A percentile compares a stretch with the other conserved stretches of the same genome.
Evolutionary conservation across 2,797 vertebrate species (phyloP).

Genomic region (Trachurus trachurus): DNA sequence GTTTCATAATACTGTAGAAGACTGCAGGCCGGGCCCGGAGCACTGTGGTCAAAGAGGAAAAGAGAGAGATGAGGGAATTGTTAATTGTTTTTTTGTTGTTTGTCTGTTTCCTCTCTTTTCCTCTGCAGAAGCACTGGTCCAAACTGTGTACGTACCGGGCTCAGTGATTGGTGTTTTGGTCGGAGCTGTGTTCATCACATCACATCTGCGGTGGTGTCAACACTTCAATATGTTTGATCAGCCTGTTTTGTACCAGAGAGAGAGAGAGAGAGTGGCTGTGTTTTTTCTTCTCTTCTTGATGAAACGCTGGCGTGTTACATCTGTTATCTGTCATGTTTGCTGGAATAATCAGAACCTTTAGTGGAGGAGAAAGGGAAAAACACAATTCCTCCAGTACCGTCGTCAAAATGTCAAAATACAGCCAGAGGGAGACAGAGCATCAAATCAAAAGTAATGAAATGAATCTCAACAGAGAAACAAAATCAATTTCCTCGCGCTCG

Average conservation of each 20-base stretch:
- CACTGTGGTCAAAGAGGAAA: neutral
- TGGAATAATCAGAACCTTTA: slow-evolving; percentile 43
- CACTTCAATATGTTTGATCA: slow-evolving; percentile 44
- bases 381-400: slow-evolving; percentile 13
- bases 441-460: slow-evolving; percentile 39
- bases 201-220: slow-evolving; percentile 19
- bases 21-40: neutral
- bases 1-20: slow-evolving; percentile 5
- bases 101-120: neutral
- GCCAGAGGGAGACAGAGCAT: slow-evolving; percentile 30
- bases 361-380: neutral
- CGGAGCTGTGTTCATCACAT: neutral
- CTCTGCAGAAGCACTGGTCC: neutral
- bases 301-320: slow-evolving; percentile 45
- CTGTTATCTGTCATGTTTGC: slow-evolving; percentile 53
- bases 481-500: neutral
- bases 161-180: slow-evolving; percentile 7
- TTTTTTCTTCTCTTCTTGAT: slow-evolving; percentile 32
- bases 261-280: neutral
- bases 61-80: neutral
- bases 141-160: neutral
- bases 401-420: slow-evolving; percentile 23
- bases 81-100: neutral
- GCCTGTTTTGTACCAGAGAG: slow-evolving; percentile 8
- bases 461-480: slow-evolving; percentile 17